phyloP scores from a whole-genome alignment of 2,797 vertebrate genomes.

The Phyllotis vaccarum region DNA sequence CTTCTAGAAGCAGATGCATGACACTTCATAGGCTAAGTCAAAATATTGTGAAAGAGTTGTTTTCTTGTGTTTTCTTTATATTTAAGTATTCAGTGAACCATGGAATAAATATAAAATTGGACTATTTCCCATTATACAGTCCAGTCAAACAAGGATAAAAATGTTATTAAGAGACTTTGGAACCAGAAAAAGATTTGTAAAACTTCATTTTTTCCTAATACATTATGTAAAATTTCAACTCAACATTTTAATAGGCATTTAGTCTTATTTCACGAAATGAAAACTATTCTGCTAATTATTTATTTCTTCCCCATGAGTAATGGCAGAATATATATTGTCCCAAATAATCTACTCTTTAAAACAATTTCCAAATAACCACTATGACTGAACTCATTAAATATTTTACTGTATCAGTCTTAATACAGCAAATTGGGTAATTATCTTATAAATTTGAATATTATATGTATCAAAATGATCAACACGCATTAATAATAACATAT shows the following conservation, averaged over 20 bases:
- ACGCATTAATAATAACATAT: conserved; percentile 60
- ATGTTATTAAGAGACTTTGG: neutral
- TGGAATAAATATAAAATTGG: neutral
- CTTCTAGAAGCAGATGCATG: neutral
- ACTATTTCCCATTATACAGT: neutral
- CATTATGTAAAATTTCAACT: conserved; percentile 75
- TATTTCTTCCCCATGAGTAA: conserved; percentile 56
- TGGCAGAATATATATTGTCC: conserved; percentile 39
- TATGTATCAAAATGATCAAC: conserved; percentile 45
- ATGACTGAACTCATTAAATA: conserved; percentile 43
- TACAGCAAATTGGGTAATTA: conserved; percentile 39
- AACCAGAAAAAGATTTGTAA: conserved; percentile 37
- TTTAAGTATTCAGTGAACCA: neutral
- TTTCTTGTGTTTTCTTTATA: neutral
- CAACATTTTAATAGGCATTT: conserved; percentile 42
- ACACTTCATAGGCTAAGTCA: neutral
- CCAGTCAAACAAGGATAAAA: neutral
- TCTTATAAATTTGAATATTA: conserved; percentile 15
- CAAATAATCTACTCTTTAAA: conserved; percentile 50
- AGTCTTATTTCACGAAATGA: conserved; percentile 77
- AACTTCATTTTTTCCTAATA: conserved; percentile 56
- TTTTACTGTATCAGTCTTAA: conserved; percentile 43
- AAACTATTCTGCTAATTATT: conserved; percentile 57
- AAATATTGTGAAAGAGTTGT: neutral
- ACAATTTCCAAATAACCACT: conserved; percentile 39